Evolutionary conservation across 1,140 invertebrate species (phyloP).

Genomic region (Drosophila serrata): DNA sequence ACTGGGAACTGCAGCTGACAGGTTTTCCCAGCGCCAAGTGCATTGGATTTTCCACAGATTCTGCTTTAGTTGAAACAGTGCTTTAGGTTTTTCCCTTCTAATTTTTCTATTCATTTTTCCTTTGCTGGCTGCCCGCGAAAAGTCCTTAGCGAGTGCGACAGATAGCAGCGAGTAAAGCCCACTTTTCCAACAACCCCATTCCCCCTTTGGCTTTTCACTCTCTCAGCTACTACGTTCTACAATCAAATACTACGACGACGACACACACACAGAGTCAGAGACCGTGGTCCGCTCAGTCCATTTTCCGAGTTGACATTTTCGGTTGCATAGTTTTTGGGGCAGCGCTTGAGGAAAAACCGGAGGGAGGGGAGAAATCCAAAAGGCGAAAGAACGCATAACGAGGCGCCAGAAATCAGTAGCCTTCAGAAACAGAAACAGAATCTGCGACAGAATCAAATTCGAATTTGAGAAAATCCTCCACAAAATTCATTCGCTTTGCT

Average conservation of each 20-base stretch:
- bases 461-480: not conserved
- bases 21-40: slow-evolving; percentile 23
- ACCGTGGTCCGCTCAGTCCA: slow-evolving; percentile 4
- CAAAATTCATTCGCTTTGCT: slow-evolving; percentile 18
- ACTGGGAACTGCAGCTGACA: slow-evolving; percentile 44
- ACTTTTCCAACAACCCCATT: not conserved
- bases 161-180: slow-evolving; percentile 22
- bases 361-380: too few relatives aligned
- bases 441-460: slow-evolving; percentile 6
- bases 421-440: slow-evolving; percentile 6
- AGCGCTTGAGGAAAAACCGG: slow-evolving; percentile 45
- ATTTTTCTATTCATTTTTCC: not conserved
- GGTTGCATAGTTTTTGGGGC: slow-evolving; percentile 71
- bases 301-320: slow-evolving; percentile 61
- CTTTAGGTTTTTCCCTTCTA: too few relatives aligned
- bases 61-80: not conserved
- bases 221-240: slow-evolving; percentile 75
- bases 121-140: not conserved
- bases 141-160: slow-evolving; percentile 10
- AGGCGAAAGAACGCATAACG: slow-evolving; percentile 30
- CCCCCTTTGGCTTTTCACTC: not conserved
- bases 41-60: slow-evolving; percentile 3
- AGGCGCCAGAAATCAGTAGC: slow-evolving; percentile 11
- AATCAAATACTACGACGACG: slow-evolving; percentile 73
- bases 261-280: slow-evolving; percentile 15